phyloP scores from a whole-genome alignment of 2,888 invertebrate genomes.

The Dugesia japonica region DNA sequence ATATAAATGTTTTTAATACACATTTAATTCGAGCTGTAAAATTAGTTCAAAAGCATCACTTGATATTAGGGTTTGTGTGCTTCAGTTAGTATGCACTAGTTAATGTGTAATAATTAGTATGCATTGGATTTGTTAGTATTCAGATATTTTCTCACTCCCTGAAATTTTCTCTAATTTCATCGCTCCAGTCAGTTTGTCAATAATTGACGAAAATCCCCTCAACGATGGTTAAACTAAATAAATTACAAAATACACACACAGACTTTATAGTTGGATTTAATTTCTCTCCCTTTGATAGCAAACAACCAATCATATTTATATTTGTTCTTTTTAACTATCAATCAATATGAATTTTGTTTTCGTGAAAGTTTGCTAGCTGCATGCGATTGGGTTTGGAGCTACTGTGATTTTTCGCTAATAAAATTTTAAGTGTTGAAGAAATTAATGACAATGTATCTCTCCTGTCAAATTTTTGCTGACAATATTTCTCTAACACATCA shows the following conservation, averaged over 20 bases:
- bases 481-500: too few relatives aligned
- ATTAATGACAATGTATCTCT: too few relatives aligned
- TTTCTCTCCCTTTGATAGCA: not conserved
- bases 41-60: slow-evolving; percentile 9
- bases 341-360: slow-evolving; percentile 5
- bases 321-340: not conserved
- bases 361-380: too few relatives aligned
- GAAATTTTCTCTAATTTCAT: slow-evolving; percentile 1
- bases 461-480: too few relatives aligned
- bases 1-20: not conserved
- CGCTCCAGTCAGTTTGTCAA: not conserved
- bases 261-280: not conserved
- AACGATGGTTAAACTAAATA: not conserved
- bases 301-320: not conserved
- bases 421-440: too few relatives aligned
- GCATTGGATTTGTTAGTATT: too few relatives aligned
- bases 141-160: not conserved
- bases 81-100: not conserved
- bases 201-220: slow-evolving; percentile 1
- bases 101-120: too few relatives aligned
- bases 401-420: too few relatives aligned
- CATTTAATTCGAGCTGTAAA: not conserved
- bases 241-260: not conserved
- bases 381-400: too few relatives aligned
- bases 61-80: not conserved